These are phyloP conservation scores for Heliconius ethilla DNA, from an alignment of 2,888 invertebrate genomes.

Conservation along the genomic window DNA sequence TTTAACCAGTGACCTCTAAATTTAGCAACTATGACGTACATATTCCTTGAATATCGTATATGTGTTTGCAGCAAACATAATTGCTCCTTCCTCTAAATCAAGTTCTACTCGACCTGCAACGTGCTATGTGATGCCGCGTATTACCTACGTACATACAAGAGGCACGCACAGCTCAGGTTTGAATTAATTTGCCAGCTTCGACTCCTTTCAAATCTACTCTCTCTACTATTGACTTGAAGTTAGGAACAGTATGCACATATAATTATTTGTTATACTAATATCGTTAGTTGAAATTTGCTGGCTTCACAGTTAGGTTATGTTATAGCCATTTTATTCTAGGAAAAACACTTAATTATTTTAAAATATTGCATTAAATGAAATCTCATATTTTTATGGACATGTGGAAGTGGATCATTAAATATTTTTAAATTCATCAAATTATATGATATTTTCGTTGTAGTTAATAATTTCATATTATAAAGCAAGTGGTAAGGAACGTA, in stretches of 20 bases:
- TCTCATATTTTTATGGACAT: too few species aligned
- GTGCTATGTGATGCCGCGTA: neutral
- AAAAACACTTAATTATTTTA: too few species aligned
- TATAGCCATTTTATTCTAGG: too few species aligned
- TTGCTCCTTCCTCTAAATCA: neutral
- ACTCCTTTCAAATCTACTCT: neutral
- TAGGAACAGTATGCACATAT: neutral
- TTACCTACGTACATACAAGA: neutral
- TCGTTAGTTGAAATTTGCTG: neutral
- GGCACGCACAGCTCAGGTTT: neutral
- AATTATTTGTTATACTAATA: neutral
- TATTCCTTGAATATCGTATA: neutral
- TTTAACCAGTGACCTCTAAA: too few species aligned
- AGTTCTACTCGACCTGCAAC: conserved; percentile 1
- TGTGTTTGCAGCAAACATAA: neutral
- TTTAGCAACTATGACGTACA: neutral
- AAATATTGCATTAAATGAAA: too few species aligned
- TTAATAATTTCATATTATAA: conserved; percentile 10
- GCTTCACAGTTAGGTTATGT: neutral
- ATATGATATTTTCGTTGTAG: neutral
- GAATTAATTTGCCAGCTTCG: conserved; percentile 16
- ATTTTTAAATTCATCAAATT: too few species aligned
- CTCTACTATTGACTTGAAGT: conserved; percentile 1
- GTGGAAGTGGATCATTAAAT: too few species aligned
- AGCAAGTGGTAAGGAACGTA: neutral